A percentile compares a stretch with the other conserved stretches of the same genome.
Conservation (phyloP, 2,797 vertebrate genomes). For the Rhodeus uyekii region DNA sequence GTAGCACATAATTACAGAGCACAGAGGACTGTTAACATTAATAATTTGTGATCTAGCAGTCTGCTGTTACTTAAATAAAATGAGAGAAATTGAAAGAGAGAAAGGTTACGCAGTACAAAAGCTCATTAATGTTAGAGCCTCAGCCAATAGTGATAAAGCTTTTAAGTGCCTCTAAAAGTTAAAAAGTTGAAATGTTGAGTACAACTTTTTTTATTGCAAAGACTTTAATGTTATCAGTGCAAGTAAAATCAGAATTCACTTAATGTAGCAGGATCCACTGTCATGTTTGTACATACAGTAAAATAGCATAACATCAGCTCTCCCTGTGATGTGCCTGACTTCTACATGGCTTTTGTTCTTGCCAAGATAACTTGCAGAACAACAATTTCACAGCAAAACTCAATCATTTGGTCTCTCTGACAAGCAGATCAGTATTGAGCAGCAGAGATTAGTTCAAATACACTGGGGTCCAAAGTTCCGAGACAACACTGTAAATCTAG, state of each 20-base stretch:
- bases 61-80: conserved; percentile 2
- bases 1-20: background rate
- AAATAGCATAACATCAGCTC: conserved; percentile 52
- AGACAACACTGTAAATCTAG: background rate
- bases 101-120: conserved; percentile 55
- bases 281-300: background rate
- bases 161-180: background rate
- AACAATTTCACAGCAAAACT: conserved; percentile 58
- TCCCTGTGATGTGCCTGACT: conserved; percentile 43
- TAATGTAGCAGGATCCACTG: background rate
- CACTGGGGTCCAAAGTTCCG: background rate
- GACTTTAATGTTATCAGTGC: conserved; percentile 11
- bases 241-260: conserved; percentile 19
- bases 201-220: background rate
- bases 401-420: conserved; percentile 45
- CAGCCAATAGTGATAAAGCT: conserved; percentile 7
- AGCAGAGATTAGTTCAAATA: conserved; percentile 72
- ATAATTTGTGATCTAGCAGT: background rate
- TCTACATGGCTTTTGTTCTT: conserved; percentile 56
- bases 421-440: conserved; percentile 45
- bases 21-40: background rate
- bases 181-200: background rate
- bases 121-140: conserved; percentile 57
- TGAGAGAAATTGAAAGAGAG: background rate
- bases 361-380: conserved; percentile 33